Evolutionary conservation across 2,888 invertebrate genomes (phyloP), one percentile per base, ranked within the genome.

Genomic region (Coecobrya sp.): DNA sequence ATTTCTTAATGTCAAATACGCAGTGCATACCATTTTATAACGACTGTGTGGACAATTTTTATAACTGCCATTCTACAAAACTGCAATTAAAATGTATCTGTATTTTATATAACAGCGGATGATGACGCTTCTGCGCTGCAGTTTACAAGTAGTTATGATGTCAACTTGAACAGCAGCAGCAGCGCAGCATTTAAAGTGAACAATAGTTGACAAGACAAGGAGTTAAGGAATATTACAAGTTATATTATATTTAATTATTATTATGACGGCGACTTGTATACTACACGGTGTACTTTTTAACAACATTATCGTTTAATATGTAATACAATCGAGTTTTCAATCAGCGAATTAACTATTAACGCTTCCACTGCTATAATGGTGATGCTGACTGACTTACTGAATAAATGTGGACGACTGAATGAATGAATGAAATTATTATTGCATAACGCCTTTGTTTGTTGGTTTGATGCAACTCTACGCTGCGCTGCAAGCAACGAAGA

Each of bases 1-100:
- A 55, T 55, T 55, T 55, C 55, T 55, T n/a, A 55, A 55, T 55
- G 49, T 55, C 55, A 55, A 49, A 55, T 55, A 7, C 19, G 55
- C 55, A 55, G 11, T 10, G 13, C 55, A 65, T 25, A 13, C 65
- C 0, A 25, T 65, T 65, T 55, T 55, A 55, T 55, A 55, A 55
- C 55, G 1, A 55, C 55, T n/a, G n/a, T n/a, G n/a, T n/a, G n/a
- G n/a, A n/a, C n/a, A n/a, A n/a, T n/a, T n/a, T n/a, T n/a, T n/a
- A 16, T 65, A 30, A 65, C n/a, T n/a, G n/a, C n/a, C 13, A 27
- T 27, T 16, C 16, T 27, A 87, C 55, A 79, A 87, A 76, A 76
- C 10, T 79, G 79, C 30, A 76, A 87, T 87, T 87, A 87, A 79
- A 79, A 79, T 79, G 49, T 79, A 19, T 76, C 25, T 4, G n/a